A percentile compares a stretch with the other conserved stretches of the same genome.
phyloP scores from a whole-genome alignment of 2,113 vertebrate species.

The Cochlearius cochlearius region DNA sequence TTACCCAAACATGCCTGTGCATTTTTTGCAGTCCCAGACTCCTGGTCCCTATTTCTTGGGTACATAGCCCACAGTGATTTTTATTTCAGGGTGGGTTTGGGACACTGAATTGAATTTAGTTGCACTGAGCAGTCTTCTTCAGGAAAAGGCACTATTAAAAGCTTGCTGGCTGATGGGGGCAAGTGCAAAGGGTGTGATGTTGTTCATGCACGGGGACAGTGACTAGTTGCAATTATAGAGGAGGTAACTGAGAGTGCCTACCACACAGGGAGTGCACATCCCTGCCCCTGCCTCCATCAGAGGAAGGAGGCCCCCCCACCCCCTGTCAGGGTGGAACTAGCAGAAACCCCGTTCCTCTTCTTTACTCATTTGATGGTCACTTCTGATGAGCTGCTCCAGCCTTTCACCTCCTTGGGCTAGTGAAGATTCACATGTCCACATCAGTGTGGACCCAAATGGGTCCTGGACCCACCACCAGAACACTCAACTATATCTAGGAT shows the following conservation, averaged over 20 bases:
- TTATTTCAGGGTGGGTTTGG: neutral
- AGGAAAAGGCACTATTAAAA: neutral
- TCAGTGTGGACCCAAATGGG: neutral
- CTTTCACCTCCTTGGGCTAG: neutral
- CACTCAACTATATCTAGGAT: neutral
- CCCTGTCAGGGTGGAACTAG: neutral
- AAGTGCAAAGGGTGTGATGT: neutral
- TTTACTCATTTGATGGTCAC: neutral
- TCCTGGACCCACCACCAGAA: neutral
- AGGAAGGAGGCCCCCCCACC: neutral
- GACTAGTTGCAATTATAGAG: neutral
- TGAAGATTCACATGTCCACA: neutral
- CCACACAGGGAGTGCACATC: neutral
- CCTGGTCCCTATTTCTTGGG: neutral
- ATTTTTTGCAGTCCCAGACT: neutral
- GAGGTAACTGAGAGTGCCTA: neutral
- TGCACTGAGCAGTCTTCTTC: neutral
- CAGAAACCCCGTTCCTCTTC: neutral
- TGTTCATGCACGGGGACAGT: neutral
- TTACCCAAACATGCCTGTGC: neutral
- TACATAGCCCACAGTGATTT: neutral
- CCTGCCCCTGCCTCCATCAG: accelerated
- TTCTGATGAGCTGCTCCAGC: neutral
- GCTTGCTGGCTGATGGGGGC: neutral
- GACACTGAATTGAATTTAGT: neutral